A percentile compares a stretch with the other conserved stretches of the same genome.
phyloP scores from a whole-genome alignment of 2,797 vertebrate species.

The Garrulus glandarius region DNA sequence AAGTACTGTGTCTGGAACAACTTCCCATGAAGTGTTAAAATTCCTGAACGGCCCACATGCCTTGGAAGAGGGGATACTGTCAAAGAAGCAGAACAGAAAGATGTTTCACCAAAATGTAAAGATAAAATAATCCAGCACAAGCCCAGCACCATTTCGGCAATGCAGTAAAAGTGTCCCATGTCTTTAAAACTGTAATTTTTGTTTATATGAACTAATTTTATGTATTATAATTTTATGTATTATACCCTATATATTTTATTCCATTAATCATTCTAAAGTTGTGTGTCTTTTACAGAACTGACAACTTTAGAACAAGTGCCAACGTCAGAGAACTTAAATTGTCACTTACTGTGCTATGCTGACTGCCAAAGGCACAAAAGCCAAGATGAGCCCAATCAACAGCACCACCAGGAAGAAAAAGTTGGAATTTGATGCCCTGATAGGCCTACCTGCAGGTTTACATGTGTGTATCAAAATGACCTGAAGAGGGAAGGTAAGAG shows the following conservation, averaged over 20 bases:
- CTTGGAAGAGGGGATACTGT: conserved; percentile 86
- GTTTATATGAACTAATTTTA: not conserved
- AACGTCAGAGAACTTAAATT: not conserved
- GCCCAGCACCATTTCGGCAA: not conserved
- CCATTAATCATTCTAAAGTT: not conserved
- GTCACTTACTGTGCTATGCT: conserved; percentile 87
- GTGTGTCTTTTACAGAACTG: not conserved
- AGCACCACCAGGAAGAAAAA: conserved; percentile 93
- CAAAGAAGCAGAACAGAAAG: not conserved
- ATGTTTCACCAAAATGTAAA: not conserved
- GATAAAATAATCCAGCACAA: not conserved
- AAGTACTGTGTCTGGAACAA: conserved; percentile 75
- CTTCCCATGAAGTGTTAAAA: conserved; percentile 86
- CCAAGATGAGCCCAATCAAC: conserved; percentile 87
- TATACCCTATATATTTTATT: not conserved
- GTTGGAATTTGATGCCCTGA: conserved; percentile 91
- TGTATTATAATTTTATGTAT: not conserved
- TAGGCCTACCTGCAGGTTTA: conserved; percentile 83
- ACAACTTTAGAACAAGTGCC: not conserved
- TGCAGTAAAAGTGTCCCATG: not conserved
- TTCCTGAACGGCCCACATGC: conserved; percentile 90
- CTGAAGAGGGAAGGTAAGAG: conserved; percentile 62
- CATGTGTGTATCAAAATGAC: conserved; percentile 85
- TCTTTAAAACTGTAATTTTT: not conserved
- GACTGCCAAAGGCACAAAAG: conserved; percentile 83